A percentile compares a stretch with the other conserved stretches of the same genome.
phyloP scores from a whole-genome alignment of 2,888 invertebrate genomes.

The Smittia sp. region DNA sequence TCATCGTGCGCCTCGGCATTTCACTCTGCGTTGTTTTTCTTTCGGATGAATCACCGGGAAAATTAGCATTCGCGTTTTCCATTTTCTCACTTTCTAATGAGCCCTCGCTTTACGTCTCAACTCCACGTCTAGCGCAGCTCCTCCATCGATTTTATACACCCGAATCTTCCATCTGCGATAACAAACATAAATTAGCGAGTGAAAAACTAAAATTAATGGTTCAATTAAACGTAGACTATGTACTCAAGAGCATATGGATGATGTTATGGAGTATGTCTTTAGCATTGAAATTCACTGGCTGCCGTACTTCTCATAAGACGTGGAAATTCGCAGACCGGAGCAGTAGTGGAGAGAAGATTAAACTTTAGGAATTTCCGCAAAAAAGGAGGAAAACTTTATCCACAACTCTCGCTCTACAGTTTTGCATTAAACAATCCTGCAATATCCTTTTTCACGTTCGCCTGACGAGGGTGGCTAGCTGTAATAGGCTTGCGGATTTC shows the following conservation, averaged over 20 bases:
- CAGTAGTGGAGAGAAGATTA: constrained; percentile 25
- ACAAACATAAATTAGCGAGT: constrained; percentile 32
- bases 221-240: constrained; percentile 33
- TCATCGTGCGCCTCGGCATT: neutral
- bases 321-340: neutral
- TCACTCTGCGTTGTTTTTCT: neutral
- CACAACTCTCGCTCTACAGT: neutral
- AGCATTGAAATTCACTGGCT: neutral
- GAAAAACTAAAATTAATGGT: constrained; percentile 33
- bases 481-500: too few species aligned
- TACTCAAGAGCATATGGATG: constrained; percentile 19
- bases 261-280: constrained; percentile 1
- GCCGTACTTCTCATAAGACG: neutral
- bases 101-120: neutral
- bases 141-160: neutral
- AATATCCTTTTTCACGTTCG: constrained; percentile 35
- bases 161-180: neutral
- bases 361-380: constrained; percentile 9
- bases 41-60: neutral
- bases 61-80: constrained; percentile 31
- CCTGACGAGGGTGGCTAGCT: neutral
- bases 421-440: constrained; percentile 24
- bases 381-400: constrained; percentile 19
- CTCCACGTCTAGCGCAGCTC: neutral
- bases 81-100: constrained; percentile 23